Evolutionary conservation across 2,888 invertebrate species (phyloP), one percentile per base, ranked within the genome.

Genomic region (Orgyia antiqua): DNA sequence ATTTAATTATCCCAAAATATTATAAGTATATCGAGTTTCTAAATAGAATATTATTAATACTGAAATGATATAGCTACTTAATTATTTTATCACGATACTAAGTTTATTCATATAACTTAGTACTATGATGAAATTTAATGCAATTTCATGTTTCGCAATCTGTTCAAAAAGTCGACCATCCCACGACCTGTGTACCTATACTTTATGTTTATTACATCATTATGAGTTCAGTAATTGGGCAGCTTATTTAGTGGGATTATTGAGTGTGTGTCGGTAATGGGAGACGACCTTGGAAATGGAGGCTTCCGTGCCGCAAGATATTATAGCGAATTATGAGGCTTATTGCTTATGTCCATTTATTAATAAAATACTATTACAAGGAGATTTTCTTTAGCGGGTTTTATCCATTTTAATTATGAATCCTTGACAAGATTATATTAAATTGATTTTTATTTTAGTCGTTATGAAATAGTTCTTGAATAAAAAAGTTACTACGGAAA

Each of bases 71-170:
- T 15, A 6, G 4, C 15, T 6, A n/a, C n/a, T 33, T 47, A 47
- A 49, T 51, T 43, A 47, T 43, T 36, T 12, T 27, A 38, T 47
- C 49, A 49, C 52, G 51, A 46, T 11, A 4, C 42, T 28, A 19
- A 24, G 36, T 47, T 31, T 27, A 15, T 27, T 29, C 23, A 30
- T 29, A 24, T 23, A 27, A 18, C 30, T 41, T 41, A 51, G 42
- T 52, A 24, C 4, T 7, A 17, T 51, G 40, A 26, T 11, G 53
- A 53, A 51, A 49, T 41, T 42, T 31, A 33, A 30, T 42, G 45
- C 39, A 50, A 53, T 53, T 52, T 32, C 15, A 24, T 41, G 36
- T 54, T 52, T 41, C 45, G 26, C 39, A 53, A 52, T 41, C 20
- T 24, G 24, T 43, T 23, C 31, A 39, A 39, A 31, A 51, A 38